Conservation (phyloP, 2,888 invertebrate genomes). For the Spisula subtruncata region DNA sequence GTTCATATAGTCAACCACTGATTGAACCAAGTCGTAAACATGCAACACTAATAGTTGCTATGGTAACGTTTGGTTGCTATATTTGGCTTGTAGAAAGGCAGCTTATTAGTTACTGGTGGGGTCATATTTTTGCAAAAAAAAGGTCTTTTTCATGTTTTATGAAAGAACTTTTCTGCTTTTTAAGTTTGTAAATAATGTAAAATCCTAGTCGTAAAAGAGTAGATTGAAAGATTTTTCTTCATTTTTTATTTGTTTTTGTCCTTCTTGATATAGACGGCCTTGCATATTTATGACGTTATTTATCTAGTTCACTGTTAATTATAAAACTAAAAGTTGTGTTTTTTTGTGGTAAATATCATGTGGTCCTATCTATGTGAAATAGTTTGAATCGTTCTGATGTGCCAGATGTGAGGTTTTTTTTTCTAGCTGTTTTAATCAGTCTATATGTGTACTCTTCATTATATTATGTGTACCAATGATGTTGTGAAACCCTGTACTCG, state of each 20-base stretch:
- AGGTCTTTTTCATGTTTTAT: slow-evolving; percentile 10
- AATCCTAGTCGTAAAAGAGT: slow-evolving; percentile 50
- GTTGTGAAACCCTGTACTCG: slow-evolving; percentile 30
- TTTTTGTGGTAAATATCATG: slow-evolving; percentile 32
- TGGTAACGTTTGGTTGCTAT: slow-evolving; percentile 23
- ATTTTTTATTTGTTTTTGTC: slow-evolving; percentile 35
- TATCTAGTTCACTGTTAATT: slow-evolving; percentile 48
- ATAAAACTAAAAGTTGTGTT: slow-evolving; percentile 45
- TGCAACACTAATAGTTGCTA: neutral
- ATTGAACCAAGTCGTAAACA: neutral
- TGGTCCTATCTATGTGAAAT: slow-evolving; percentile 27
- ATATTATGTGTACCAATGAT: slow-evolving; percentile 13
- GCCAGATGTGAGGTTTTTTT: neutral
- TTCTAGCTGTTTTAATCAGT: slow-evolving; percentile 28
- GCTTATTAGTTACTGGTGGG: slow-evolving; percentile 35
- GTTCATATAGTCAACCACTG: slow-evolving; percentile 33
- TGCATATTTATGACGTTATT: slow-evolving; percentile 41
- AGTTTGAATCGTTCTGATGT: slow-evolving; percentile 9
- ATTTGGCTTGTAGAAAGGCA: slow-evolving; percentile 38
- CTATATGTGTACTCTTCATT: slow-evolving; percentile 31
- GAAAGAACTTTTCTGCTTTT: slow-evolving; percentile 35
- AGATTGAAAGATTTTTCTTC: slow-evolving; percentile 28
- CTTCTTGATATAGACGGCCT: slow-evolving; percentile 27
- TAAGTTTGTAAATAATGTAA: slow-evolving; percentile 54
- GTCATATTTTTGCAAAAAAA: slow-evolving; percentile 19